These are phyloP conservation scores for Leptothorax acervorum DNA, from an alignment of 2,888 invertebrate species.

Conservation along the genomic window DNA sequence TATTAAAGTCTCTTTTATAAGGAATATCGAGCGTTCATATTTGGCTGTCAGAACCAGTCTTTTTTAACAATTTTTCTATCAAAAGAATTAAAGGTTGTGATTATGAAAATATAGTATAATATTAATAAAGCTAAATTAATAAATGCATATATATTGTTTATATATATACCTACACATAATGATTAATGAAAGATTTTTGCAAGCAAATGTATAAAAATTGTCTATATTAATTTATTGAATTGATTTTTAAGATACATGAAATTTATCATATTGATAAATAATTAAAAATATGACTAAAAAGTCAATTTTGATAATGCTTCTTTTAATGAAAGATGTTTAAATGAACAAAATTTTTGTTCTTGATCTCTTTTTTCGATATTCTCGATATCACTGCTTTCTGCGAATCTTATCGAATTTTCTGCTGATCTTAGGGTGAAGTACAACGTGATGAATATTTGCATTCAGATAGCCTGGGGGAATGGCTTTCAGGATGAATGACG, in stretches of 20 bases:
- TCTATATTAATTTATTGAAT: not conserved
- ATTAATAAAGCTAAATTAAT: constrained; percentile 10
- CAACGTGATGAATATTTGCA: constrained; percentile 23
- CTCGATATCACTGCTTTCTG: not conserved
- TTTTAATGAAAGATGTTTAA: not conserved
- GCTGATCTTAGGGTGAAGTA: not conserved
- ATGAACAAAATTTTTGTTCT: not conserved
- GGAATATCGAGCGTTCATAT: not conserved
- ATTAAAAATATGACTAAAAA: not conserved
- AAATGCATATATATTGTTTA: not conserved
- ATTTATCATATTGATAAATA: not conserved
- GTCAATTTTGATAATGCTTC: not conserved
- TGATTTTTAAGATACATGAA: not conserved
- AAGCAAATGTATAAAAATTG: not conserved
- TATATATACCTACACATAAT: not conserved
- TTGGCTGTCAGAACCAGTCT: not conserved
- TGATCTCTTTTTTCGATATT: not conserved
- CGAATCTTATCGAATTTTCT: constrained; percentile 21
- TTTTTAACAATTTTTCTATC: not conserved
- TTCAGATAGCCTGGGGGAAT: not conserved
- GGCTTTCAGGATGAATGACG: constrained; percentile 38
- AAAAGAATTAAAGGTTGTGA: not conserved
- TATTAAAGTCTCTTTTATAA: not conserved
- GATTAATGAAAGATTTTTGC: not conserved
- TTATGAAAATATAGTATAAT: not conserved